Evolutionary conservation across 2,113 vertebrate genomes (phyloP).

Genomic region (Anhinga anhinga): DNA sequence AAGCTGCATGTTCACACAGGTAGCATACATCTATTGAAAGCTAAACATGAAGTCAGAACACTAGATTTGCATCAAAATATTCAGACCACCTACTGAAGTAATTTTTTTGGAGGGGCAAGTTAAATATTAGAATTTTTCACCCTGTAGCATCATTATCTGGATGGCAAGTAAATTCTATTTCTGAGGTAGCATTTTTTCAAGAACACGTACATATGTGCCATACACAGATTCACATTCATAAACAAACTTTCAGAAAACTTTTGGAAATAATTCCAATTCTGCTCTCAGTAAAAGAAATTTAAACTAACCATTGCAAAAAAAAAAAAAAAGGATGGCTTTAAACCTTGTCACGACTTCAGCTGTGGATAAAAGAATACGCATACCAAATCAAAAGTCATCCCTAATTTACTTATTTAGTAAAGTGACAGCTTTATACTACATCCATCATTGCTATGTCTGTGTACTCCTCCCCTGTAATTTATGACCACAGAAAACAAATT

Average conservation of each 20-base stretch:
- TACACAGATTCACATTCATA: background rate
- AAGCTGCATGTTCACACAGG: background rate
- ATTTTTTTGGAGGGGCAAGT: background rate
- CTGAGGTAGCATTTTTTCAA: background rate
- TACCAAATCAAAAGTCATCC: background rate
- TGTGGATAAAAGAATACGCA: background rate
- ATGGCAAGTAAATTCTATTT: background rate
- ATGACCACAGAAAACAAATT: background rate
- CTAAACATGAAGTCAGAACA: background rate
- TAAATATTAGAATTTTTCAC: background rate
- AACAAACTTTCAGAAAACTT: background rate
- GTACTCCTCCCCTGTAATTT: background rate
- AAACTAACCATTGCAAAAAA: background rate
- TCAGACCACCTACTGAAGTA: background rate
- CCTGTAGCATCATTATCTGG: background rate
- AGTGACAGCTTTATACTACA: background rate
- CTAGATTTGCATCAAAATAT: background rate
- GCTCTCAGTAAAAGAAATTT: background rate
- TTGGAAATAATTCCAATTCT: background rate
- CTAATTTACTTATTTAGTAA: background rate
- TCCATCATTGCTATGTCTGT: background rate
- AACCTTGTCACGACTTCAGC: background rate
- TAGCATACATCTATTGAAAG: background rate
- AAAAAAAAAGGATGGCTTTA: background rate
- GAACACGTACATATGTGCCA: background rate